Conservation (phyloP, 2,888 invertebrate genomes). For the Gortyna flavago region DNA sequence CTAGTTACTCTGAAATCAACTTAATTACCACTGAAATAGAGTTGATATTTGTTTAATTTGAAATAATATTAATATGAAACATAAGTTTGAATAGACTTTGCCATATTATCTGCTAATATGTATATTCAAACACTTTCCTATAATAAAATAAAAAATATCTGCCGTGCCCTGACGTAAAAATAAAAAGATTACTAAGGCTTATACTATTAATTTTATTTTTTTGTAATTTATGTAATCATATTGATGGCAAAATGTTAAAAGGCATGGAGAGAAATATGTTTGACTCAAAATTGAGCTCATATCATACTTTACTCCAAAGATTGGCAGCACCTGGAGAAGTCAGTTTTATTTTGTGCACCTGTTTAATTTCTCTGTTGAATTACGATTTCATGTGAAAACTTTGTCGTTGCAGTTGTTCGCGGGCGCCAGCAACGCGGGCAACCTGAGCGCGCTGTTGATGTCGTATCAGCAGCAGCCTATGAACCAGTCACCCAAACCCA, state of each 20-base stretch:
- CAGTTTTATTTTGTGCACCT: neutral
- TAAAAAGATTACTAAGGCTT: no score
- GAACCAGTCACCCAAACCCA: constrained; percentile 86
- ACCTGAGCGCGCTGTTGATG: constrained; percentile 85
- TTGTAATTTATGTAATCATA: no score
- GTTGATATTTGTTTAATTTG: no score
- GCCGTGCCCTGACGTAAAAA: no score
- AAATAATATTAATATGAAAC: no score
- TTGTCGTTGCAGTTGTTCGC: constrained; percentile 76
- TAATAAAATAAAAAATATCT: no score
- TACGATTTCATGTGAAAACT: neutral
- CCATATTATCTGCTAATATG: no score
- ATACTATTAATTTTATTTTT: no score
- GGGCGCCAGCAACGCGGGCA: constrained; percentile 77
- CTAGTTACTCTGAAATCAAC: no score
- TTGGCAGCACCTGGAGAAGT: neutral
- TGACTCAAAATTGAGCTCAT: neutral
- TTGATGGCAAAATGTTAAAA: neutral
- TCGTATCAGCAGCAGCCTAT: constrained; percentile 87
- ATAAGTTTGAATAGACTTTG: no score
- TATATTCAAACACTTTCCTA: neutral
- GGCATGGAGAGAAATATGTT: neutral
- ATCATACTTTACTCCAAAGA: neutral
- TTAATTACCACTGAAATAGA: no score
- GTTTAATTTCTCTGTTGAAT: constrained; percentile 8